Base-by-base conservation (phyloP, 1,140 invertebrate genomes). In the Drosophila prosaltans region DNA sequence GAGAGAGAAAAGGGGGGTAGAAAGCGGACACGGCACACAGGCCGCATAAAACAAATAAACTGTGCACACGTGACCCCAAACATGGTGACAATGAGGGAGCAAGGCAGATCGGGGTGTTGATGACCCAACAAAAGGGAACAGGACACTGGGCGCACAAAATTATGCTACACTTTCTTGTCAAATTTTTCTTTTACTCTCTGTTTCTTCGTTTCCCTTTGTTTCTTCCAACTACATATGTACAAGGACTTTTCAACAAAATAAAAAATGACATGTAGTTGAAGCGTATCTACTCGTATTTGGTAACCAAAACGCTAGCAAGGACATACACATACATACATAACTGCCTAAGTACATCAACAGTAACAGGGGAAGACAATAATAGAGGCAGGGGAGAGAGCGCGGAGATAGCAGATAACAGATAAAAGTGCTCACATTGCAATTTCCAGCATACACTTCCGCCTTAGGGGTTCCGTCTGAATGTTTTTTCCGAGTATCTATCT, bases 41-140 rank as follows among this genome's bases (percentile, higher is more conserved):
- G 64, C 65, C 68, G 80, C 84, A 84, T 89, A 81, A 84, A 78
- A 78, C 84, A 88, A 88, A 88, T 89, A 88, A 88, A 89, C 77
- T 88, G 80, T 64, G 66, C 71, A 89, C 80, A 88, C 84, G 84
- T 88, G 84, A 88, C 84, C 84, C 84, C 76, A 74, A 83, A 80
- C 58, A 55, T 39, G 61, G 58, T 26, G 43, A 59, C 45, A 51
- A 51, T 51, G 45, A 8, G 21, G 45, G 21, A 55, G 11, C 24
- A 8, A 30, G 32, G 26, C 57, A 30, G 10, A 9, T 3, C 10
- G 36, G 24, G 26, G 55, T 67, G 75, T 54, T 72, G 74, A 72
- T 78, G 81, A 78, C 73, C 68, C 70, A 68, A 59, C 45, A 76
- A 45, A 61, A 68, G 48, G 21, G 45, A 51, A 51, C 45, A 65